Percentiles rank a stretch among this genome's conserved stretches.
Evolutionary conservation across 2,113 vertebrate species (phyloP).

Genomic region (Melanocharis versteri): DNA sequence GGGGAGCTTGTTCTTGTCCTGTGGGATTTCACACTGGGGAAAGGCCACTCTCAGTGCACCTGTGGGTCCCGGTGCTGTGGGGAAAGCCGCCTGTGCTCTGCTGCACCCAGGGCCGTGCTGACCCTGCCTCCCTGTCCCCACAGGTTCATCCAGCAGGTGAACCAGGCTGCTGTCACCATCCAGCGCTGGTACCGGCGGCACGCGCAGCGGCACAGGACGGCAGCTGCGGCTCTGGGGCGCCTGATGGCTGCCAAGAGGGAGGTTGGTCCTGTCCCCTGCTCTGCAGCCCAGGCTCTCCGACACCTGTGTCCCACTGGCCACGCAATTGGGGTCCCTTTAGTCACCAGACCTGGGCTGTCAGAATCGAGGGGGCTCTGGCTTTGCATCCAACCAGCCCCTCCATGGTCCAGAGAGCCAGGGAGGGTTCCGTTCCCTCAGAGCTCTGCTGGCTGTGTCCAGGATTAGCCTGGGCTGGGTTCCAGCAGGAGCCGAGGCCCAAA

Average conservation of each 20-base stretch:
- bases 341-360: not conserved
- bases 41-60: not conserved
- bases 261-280: conserved; percentile 59
- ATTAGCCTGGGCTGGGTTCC: not conserved
- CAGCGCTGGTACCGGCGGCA: conserved; percentile 91
- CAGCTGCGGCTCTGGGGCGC: conserved; percentile 60
- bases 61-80: accelerated
- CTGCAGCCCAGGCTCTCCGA: accelerated
- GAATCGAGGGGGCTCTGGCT: accelerated
- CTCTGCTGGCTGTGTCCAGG: not conserved
- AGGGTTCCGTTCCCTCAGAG: accelerated
- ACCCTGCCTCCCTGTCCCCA: not conserved
- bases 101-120: accelerated
- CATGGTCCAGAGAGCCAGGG: accelerated
- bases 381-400: accelerated
- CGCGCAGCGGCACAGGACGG: conserved; percentile 36
- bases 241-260: conserved; percentile 77
- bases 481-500: not conserved
- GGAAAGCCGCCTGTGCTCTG: accelerated
- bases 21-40: not conserved
- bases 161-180: conserved; percentile 84
- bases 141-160: conserved; percentile 92
- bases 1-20: not conserved
- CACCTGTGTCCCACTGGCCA: accelerated
- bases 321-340: accelerated